Evolutionary conservation across 2,113 vertebrate species (phyloP).

Genomic region (Proteles cristata): DNA sequence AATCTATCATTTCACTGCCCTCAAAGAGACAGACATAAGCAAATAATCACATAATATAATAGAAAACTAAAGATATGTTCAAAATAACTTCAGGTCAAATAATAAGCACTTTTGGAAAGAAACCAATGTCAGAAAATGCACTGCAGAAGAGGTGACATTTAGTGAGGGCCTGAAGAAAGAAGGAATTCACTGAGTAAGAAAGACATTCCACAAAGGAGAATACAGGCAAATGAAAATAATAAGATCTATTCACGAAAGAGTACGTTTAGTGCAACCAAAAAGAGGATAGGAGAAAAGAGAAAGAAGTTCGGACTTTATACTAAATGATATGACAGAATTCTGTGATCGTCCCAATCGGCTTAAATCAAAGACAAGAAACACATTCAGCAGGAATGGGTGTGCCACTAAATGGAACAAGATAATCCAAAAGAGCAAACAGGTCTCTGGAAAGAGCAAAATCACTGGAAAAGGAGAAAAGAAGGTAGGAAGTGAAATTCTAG

Average conservation of each 20-base stretch:
- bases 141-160: neutral
- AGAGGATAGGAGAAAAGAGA: neutral
- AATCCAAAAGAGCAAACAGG: neutral
- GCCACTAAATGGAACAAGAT: neutral
- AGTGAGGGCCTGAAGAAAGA: neutral
- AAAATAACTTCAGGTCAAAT: constrained; percentile 7
- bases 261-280: neutral
- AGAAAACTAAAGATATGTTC: constrained; percentile 32
- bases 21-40: neutral
- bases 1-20: neutral
- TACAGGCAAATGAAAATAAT: neutral
- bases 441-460: neutral
- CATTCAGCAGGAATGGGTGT: neutral
- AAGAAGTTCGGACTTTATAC: neutral
- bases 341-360: neutral
- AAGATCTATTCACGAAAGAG: neutral
- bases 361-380: neutral
- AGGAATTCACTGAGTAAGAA: neutral
- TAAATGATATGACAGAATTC: neutral
- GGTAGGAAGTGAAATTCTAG: neutral
- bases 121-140: neutral
- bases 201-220: neutral
- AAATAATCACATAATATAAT: neutral
- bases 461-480: neutral
- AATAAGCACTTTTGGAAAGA: neutral